phyloP scores from a whole-genome alignment of 2,888 invertebrate species.

The Lepidonotus clava region DNA sequence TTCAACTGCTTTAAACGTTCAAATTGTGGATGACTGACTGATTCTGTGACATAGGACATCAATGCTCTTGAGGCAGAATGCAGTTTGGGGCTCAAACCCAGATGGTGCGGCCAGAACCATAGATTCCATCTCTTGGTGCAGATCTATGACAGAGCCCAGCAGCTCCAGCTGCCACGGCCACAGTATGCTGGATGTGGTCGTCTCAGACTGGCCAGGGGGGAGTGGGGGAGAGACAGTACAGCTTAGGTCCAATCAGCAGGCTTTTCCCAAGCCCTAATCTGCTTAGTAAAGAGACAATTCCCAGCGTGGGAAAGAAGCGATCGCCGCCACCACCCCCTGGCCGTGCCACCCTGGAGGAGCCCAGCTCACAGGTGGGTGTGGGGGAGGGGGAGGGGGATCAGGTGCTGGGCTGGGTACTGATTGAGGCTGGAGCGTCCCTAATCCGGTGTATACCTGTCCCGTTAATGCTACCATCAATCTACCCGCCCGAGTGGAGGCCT shows the following conservation, averaged over 20 bases:
- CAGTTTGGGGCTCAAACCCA: too few species aligned
- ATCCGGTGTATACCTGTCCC: background rate
- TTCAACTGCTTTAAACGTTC: too few species aligned
- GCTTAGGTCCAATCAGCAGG: slow-evolving; percentile 43
- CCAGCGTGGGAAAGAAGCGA: slow-evolving; percentile 23
- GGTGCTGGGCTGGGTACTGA: background rate
- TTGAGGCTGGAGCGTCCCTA: background rate
- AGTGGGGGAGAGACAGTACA: background rate
- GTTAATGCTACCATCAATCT: background rate
- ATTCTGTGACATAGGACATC: too few species aligned
- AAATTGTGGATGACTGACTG: too few species aligned
- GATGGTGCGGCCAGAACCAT: too few species aligned
- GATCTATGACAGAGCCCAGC: too few species aligned
- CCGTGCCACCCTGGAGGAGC: background rate
- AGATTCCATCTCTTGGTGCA: too few species aligned
- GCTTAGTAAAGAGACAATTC: slow-evolving; percentile 45
- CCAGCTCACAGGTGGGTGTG: background rate
- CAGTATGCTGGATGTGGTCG: background rate
- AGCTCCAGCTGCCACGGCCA: background rate
- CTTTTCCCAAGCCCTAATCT: background rate
- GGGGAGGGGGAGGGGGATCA: background rate
- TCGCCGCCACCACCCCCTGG: background rate
- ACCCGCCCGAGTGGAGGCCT: background rate
- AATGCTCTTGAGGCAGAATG: too few species aligned
- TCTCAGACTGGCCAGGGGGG: background rate